phyloP scores from a whole-genome alignment of 64 coral and sea anemone genomes.

The Stylophora pistillata region DNA sequence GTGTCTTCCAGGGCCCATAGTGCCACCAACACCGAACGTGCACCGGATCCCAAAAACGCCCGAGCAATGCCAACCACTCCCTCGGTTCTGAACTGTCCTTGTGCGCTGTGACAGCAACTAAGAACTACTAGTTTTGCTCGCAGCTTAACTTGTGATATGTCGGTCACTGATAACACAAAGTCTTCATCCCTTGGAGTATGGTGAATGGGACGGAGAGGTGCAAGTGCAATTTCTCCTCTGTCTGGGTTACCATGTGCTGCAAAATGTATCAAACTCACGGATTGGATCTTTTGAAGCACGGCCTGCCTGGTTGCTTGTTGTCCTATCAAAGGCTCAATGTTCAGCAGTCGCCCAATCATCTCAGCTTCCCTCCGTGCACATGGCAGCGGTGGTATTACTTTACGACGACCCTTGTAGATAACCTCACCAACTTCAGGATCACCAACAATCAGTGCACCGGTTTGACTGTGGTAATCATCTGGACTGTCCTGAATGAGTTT shows the following conservation, averaged over 20 bases:
- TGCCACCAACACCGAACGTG: constrained; percentile 16
- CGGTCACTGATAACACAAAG: constrained; percentile 22
- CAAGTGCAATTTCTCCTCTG: constrained; percentile 36
- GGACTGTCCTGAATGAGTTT: constrained; percentile 32
- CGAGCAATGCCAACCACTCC: constrained; percentile 15
- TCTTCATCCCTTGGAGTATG: neutral
- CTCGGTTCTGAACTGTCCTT: neutral
- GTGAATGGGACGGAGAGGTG: neutral
- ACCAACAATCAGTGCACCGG: constrained; percentile 37
- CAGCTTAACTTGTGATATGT: neutral
- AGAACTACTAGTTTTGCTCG: neutral
- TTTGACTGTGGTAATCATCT: neutral
- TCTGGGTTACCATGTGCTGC: constrained; percentile 20
- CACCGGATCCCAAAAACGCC: constrained; percentile 2
- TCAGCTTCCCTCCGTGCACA: constrained; percentile 13
- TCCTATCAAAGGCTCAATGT: neutral
- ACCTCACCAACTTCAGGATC: constrained; percentile 40
- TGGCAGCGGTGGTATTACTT: neutral
- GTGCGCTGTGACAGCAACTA: neutral
- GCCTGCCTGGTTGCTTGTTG: constrained; percentile 18
- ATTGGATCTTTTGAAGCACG: neutral
- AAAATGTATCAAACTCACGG: constrained; percentile 30
- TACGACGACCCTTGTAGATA: neutral
- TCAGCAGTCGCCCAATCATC: constrained; percentile 13
- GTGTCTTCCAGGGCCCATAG: neutral